A percentile compares a stretch with the other conserved stretches of the same genome.
phyloP scores from a whole-genome alignment of 2,797 vertebrate species.

The Hybognathus amarus region DNA sequence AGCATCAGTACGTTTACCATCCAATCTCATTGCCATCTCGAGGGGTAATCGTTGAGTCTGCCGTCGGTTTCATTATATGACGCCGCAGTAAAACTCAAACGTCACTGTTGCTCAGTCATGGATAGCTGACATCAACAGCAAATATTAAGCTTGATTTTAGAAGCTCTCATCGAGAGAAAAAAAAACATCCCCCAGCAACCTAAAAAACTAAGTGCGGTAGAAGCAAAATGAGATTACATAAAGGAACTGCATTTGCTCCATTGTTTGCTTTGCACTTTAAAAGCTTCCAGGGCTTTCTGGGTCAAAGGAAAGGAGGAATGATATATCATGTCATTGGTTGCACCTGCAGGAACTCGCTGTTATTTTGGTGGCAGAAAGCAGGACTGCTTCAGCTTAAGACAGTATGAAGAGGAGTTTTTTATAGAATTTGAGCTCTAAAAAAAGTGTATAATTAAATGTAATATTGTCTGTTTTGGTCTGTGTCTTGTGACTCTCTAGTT shows the following conservation, averaged over 20 bases:
- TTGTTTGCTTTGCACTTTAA: conserved; percentile 27
- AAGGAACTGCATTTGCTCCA: conserved; percentile 21
- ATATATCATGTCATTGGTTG: conserved; percentile 16
- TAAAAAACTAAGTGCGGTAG: neutral
- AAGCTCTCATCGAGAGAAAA: neutral
- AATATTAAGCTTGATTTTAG: conserved; percentile 24
- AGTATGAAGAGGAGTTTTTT: neutral
- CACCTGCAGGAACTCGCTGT: conserved; percentile 13
- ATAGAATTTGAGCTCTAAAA: neutral
- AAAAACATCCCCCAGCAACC: conserved; percentile 27
- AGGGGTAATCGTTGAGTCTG: conserved; percentile 21
- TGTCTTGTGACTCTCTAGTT: too few relatives aligned
- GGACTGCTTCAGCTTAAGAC: neutral
- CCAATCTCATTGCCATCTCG: conserved; percentile 28
- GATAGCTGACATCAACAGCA: conserved; percentile 33
- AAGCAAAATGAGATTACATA: conserved; percentile 30
- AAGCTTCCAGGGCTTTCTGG: conserved; percentile 5
- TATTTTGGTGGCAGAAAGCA: conserved; percentile 14
- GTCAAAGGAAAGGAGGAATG: conserved; percentile 7
- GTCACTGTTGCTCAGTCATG: conserved; percentile 51
- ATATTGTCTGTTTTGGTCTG: too few relatives aligned
- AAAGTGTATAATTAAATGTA: too few relatives aligned
- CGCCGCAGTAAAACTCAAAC: conserved; percentile 34
- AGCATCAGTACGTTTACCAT: neutral
- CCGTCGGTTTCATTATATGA: conserved; percentile 49